A percentile compares a stretch with the other conserved stretches of the same genome.
These are phyloP conservation scores for Craseonycteris thonglongyai DNA, from an alignment of 2,113 vertebrate genomes.

Conservation along the genomic window DNA sequence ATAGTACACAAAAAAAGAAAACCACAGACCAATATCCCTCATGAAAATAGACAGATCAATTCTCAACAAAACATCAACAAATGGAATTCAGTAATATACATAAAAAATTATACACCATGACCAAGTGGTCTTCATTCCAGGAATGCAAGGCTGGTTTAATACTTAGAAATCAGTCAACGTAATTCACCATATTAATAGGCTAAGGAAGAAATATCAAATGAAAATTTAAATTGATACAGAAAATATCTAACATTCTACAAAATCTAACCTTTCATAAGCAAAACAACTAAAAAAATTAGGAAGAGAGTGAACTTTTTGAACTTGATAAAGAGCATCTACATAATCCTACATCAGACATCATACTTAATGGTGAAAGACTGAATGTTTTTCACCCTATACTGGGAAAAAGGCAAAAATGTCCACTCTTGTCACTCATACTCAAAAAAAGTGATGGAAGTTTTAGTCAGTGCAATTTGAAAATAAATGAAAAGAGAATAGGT, in stretches of 20 bases:
- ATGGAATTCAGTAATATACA: slow-evolving; percentile 19
- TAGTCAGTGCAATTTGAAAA: not conserved
- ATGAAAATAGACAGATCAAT: not conserved
- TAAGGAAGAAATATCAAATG: slow-evolving; percentile 25
- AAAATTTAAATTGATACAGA: not conserved
- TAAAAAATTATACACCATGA: not conserved
- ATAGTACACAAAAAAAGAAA: slow-evolving; percentile 15
- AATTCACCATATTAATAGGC: not conserved
- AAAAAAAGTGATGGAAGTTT: slow-evolving; percentile 21
- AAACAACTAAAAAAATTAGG: not conserved
- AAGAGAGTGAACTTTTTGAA: not conserved
- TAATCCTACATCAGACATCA: not conserved
- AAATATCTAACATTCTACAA: not conserved
- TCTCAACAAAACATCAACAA: not conserved
- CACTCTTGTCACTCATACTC: not conserved
- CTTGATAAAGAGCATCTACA: not conserved
- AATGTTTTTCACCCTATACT: not conserved
- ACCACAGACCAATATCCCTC: not conserved
- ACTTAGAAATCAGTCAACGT: not conserved
- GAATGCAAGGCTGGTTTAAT: slow-evolving; percentile 24
- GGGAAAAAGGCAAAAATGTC: not conserved
- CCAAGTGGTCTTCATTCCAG: not conserved
- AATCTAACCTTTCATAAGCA: slow-evolving; percentile 13
- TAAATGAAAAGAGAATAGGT: not conserved
- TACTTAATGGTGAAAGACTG: not conserved